These are phyloP conservation scores for Resseliella maxima DNA, from an alignment of 2,888 invertebrate genomes.

Conservation along the genomic window DNA sequence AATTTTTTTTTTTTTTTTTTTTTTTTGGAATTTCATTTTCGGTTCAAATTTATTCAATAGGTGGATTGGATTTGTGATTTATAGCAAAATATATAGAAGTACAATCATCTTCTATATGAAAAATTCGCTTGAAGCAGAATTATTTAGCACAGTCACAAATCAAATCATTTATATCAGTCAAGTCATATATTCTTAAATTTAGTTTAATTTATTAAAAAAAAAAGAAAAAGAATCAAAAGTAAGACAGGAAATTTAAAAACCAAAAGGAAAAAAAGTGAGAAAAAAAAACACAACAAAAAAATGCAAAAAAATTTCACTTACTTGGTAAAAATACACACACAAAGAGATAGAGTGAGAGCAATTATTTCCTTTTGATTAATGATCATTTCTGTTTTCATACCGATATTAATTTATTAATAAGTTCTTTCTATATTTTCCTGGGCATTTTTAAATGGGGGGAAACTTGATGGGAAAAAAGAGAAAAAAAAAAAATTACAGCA, in stretches of 20 bases:
- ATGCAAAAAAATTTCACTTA: background rate
- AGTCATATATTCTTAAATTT: slow-evolving; percentile 51
- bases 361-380: slow-evolving; percentile 9
- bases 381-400: background rate
- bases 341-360: too few relatives aligned
- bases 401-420: slow-evolving; percentile 33
- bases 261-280: background rate
- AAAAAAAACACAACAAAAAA: background rate
- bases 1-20: slow-evolving; percentile 30
- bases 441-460: too few relatives aligned
- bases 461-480: too few relatives aligned
- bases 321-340: background rate
- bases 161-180: slow-evolving; percentile 40
- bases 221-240: background rate
- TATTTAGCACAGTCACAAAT: background rate
- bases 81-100: background rate
- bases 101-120: background rate
- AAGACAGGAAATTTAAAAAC: background rate
- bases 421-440: background rate
- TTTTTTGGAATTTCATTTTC: background rate
- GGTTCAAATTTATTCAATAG: background rate
- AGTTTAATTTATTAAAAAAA: slow-evolving; percentile 45
- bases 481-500: background rate
- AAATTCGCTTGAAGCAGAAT: background rate
- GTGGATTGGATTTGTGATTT: slow-evolving; percentile 13